phyloP scores from a whole-genome alignment of 2,888 invertebrate species.

The Euzetes globulus region DNA sequence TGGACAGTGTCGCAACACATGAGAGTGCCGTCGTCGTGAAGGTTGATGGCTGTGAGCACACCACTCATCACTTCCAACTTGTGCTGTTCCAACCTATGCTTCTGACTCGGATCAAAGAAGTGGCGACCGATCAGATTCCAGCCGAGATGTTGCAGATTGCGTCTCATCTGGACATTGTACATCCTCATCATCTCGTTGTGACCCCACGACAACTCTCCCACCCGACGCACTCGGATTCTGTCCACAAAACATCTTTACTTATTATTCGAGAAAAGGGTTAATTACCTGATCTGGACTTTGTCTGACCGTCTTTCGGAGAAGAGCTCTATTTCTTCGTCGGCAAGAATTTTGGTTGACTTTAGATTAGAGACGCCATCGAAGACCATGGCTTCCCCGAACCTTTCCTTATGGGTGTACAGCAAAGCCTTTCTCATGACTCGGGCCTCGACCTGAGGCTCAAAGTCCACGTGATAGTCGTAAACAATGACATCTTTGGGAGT shows the following conservation, averaged over 20 bases:
- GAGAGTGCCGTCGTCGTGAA: conserved; percentile 66
- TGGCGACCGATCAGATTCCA: conserved; percentile 45
- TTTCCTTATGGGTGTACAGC: conserved; percentile 39
- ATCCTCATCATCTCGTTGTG: conserved; percentile 44
- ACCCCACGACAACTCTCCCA: conserved; percentile 42
- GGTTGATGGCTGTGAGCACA: conserved; percentile 67
- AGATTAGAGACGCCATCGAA: conserved; percentile 42
- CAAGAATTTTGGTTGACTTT: conserved; percentile 33
- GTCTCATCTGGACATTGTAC: conserved; percentile 44
- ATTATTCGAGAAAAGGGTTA: no score
- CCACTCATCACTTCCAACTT: conserved; percentile 48
- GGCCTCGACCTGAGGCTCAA: conserved; percentile 37
- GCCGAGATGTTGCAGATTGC: conserved; percentile 44
- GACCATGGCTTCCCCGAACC: conserved; percentile 32
- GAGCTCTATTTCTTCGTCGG: conserved; percentile 14
- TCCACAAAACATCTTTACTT: no score
- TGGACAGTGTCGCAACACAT: conserved; percentile 71
- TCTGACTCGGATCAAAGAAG: conserved; percentile 44
- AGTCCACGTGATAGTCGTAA: conserved; percentile 48
- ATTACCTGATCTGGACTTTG: no score
- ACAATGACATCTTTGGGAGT: conserved; percentile 43
- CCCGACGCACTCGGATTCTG: conserved; percentile 43
- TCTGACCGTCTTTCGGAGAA: neutral
- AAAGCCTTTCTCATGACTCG: neutral
- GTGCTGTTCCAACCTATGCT: conserved; percentile 36